Evolutionary conservation across 2,888 invertebrate species (phyloP).

Genomic region (Orgyia antiqua): DNA sequence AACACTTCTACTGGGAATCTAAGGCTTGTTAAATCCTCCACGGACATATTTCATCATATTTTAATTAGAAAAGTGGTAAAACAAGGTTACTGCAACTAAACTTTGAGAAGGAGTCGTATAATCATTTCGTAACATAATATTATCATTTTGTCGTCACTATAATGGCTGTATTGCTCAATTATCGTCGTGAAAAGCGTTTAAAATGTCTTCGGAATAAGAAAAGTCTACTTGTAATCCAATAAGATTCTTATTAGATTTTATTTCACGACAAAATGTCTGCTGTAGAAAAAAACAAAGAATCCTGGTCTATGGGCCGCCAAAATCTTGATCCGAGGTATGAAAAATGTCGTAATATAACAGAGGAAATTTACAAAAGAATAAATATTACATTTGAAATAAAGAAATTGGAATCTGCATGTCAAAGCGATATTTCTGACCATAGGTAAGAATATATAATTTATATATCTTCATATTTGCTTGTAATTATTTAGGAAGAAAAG

Average conservation of each 20-base stretch:
- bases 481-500: no score
- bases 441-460: constrained; percentile 39
- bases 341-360: constrained; percentile 68
- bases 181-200: constrained; percentile 28
- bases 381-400: constrained; percentile 71
- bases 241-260: constrained; percentile 36
- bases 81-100: constrained; percentile 12
- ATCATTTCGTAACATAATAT: constrained; percentile 35
- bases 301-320: constrained; percentile 47
- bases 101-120: constrained; percentile 8
- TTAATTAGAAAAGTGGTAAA: constrained; percentile 20
- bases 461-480: not conserved
- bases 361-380: constrained; percentile 71
- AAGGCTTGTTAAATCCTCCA: constrained; percentile 13
- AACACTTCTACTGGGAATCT: constrained; percentile 18
- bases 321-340: constrained; percentile 56
- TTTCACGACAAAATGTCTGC: constrained; percentile 50
- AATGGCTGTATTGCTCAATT: constrained; percentile 45
- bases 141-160: constrained; percentile 22
- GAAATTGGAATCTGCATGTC: constrained; percentile 47
- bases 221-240: constrained; percentile 36
- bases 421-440: constrained; percentile 57
- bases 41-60: constrained; percentile 17
- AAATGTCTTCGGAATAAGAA: constrained; percentile 28
- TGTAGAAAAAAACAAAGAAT: constrained; percentile 39